Evolutionary conservation across 2,797 vertebrate species (phyloP).

Genomic region (Syncerus caffer): DNA sequence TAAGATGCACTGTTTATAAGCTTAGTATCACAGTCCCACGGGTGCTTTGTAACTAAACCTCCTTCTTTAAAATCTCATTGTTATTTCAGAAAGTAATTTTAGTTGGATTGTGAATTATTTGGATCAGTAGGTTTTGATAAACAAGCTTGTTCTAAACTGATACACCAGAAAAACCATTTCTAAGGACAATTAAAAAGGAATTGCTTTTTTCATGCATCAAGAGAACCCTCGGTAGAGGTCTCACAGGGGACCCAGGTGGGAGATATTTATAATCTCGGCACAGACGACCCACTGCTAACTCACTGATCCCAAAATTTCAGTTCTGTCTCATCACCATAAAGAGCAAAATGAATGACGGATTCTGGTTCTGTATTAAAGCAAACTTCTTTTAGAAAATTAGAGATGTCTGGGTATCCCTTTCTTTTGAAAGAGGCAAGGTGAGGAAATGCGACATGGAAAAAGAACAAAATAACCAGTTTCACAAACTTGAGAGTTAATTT

Average conservation of each 20-base stretch:
- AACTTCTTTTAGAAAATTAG: neutral
- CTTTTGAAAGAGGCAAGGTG: neutral
- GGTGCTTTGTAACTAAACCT: neutral
- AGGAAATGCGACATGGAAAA: neutral
- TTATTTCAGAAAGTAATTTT: conserved; percentile 66
- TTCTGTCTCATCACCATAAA: neutral
- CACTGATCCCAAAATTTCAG: too few relatives aligned
- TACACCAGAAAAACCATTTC: conserved; percentile 63
- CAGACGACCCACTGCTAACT: rapidly evolving
- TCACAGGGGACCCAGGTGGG: neutral
- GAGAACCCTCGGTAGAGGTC: rapidly evolving
- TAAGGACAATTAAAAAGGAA: conserved; percentile 72
- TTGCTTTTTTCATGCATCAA: neutral
- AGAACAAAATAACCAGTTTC: neutral
- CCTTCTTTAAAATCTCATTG: conserved; percentile 40
- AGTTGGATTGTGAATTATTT: conserved; percentile 53
- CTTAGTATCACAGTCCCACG: neutral
- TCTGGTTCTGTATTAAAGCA: neutral
- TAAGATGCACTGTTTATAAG: neutral
- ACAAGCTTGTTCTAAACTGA: conserved; percentile 66
- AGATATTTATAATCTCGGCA: neutral
- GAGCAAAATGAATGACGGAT: neutral
- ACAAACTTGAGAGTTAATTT: neutral
- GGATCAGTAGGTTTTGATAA: conserved; percentile 71
- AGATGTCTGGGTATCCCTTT: rapidly evolving